Evolutionary conservation across 2,888 invertebrate genomes (phyloP), one percentile per base, ranked within the genome.

Genomic region (Pseudanteris insignis): DNA sequence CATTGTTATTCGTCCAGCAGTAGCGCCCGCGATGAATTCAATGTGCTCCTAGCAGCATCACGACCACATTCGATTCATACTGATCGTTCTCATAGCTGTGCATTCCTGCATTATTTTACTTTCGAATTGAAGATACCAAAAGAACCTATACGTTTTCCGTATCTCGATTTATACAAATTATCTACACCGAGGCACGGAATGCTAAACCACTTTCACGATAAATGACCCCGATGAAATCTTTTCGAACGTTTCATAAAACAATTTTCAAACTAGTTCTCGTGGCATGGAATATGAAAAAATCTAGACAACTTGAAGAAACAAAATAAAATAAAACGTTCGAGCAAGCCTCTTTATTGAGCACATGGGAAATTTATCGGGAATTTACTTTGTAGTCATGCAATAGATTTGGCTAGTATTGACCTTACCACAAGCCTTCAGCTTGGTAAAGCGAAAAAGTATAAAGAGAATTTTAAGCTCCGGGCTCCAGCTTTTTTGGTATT

Each of bases 21-120:
- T 6, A 46, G 41, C 66, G 50, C 59, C n/a, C n/a, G n/a, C n/a
- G n/a, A n/a, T 58, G 67, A 69, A 70, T 69, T 70, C 67, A 68
- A 70, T 61, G 57, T 67, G 68, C 65, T 70, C 50, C 62, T 63
- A 67, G 65, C 63, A 67, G 55, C 58, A 47, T 24, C 37, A 44
- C 62, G 61, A 43, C 64, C 65, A 66, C 69, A 53, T 34, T 48
- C 44, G 61, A 61, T 68, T 71, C 67, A 64, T 68, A 69, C 64
- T 48, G 66, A 70, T 71, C 61, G 58, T 34, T 60, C 43, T 60
- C 53, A 37, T 48, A 53, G 25, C 37, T 43, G 24, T 25, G 25
- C 36, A 37, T 43, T 43, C 44, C 38, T 32, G 37, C 25, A 47
- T 47, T 51, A 59, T 47, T 46, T 50, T 40, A 40, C 40, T 50